Conservation (phyloP, 2,113 vertebrate species). For the Machaerirhynchus nigripectus region DNA sequence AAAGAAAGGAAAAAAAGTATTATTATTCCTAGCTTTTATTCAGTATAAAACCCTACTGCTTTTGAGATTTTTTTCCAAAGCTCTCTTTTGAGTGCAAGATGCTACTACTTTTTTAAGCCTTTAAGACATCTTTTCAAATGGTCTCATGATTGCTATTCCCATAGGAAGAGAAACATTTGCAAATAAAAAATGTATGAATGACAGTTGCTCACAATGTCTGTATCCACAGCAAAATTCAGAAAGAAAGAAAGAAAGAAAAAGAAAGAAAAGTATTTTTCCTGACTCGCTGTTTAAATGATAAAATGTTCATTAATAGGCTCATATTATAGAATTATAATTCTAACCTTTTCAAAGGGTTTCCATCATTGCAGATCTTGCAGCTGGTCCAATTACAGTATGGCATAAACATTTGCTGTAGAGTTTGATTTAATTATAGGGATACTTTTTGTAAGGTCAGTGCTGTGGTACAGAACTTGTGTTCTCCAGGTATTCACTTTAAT, state of each 20-base stretch:
- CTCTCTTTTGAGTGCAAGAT: neutral
- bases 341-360: constrained; percentile 42
- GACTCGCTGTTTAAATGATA: neutral
- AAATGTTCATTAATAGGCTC: constrained; percentile 6
- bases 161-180: neutral
- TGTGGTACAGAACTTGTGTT: neutral
- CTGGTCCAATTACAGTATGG: constrained; percentile 9
- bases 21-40: constrained; percentile 9
- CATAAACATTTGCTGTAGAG: constrained; percentile 33
- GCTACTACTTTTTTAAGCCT: neutral
- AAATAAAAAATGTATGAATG: neutral
- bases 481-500: neutral
- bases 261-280: neutral
- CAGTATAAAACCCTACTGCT: neutral
- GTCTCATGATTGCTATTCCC: neutral
- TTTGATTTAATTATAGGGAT: constrained; percentile 28
- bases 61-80: neutral
- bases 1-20: neutral
- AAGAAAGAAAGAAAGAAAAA: neutral
- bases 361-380: constrained; percentile 8
- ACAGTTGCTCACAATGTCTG: neutral
- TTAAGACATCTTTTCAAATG: constrained; percentile 37
- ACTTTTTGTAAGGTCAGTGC: constrained; percentile 12
- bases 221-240: neutral
- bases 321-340: constrained; percentile 25